Evolutionary conservation across 92 coral and sea anemone species (phyloP).

Genomic region (Galaxea fascicularis): DNA sequence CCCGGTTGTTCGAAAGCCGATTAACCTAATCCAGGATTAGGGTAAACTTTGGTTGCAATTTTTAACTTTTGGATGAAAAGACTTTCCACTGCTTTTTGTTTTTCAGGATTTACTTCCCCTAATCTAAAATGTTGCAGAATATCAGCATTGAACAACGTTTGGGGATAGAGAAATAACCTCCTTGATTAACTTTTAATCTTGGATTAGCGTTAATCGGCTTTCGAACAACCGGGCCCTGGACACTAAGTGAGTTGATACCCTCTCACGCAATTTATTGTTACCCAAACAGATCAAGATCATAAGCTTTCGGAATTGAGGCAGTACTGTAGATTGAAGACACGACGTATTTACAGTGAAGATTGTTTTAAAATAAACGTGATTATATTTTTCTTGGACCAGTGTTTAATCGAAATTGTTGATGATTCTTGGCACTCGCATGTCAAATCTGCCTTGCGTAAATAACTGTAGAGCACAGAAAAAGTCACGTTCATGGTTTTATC

Average conservation of each 20-base stretch:
- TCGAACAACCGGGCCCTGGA: too few species aligned
- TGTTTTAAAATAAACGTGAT: background rate
- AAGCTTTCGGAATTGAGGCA: background rate
- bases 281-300: background rate
- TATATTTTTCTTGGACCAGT: background rate
- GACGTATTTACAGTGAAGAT: background rate
- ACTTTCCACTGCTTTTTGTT: too few species aligned
- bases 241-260: background rate
- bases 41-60: too few species aligned
- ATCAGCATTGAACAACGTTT: too few species aligned
- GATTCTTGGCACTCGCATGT: background rate
- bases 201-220: too few species aligned
- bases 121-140: too few species aligned
- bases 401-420: background rate
- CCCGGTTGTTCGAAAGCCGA: too few species aligned
- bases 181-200: too few species aligned
- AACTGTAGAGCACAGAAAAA: background rate
- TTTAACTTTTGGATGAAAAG: too few species aligned
- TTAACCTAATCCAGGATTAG: too few species aligned
- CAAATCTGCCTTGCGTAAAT: conserved; percentile 21
- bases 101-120: too few species aligned
- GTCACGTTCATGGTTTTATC: background rate
- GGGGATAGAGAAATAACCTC: too few species aligned
- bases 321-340: background rate
- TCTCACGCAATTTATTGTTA: background rate